These are phyloP conservation scores for Leptobrachium ailaonicum DNA, from an alignment of 2,113 vertebrate genomes.

Conservation along the genomic window DNA sequence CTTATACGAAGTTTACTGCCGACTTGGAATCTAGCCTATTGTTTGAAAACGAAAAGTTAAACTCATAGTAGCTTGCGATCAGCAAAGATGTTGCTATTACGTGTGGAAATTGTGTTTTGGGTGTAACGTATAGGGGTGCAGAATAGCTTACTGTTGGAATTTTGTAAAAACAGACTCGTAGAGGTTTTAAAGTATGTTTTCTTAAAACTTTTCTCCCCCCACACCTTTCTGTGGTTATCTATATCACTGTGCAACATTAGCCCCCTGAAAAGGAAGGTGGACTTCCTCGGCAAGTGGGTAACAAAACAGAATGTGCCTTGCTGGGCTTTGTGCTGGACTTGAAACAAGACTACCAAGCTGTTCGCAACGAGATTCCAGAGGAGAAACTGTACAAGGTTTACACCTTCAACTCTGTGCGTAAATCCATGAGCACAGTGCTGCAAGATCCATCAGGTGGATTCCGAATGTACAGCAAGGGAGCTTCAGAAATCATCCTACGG, in stretches of 20 bases:
- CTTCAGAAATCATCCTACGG: conserved; percentile 92
- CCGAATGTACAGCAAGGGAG: conserved; percentile 98
- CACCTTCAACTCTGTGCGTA: conserved; percentile 95
- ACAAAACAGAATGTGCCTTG: conserved; percentile 93
- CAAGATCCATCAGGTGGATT: conserved; percentile 73
- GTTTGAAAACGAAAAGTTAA: too few species aligned
- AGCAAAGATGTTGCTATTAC: too few species aligned
- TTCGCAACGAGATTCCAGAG: conserved; percentile 88
- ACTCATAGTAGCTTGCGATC: too few species aligned
- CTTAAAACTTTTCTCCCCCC: too few species aligned
- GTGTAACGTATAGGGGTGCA: too few species aligned
- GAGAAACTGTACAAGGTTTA: conserved; percentile 95
- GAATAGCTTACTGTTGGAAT: too few species aligned
- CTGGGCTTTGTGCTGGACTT: conserved; percentile 87
- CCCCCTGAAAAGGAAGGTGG: conserved; percentile 93
- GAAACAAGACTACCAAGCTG: conserved; percentile 89
- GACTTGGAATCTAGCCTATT: too few species aligned
- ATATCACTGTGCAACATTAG: conserved; percentile 58
- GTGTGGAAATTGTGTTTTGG: too few species aligned
- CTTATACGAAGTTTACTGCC: too few species aligned
- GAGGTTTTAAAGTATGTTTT: too few species aligned
- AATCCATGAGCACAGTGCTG: conserved; percentile 97
- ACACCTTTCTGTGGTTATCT: too few species aligned
- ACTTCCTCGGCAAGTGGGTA: conserved; percentile 90
- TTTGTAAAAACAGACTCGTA: too few species aligned